These are phyloP conservation scores for Alcedo atthis DNA, from an alignment of 2,797 vertebrate species.

Conservation along the genomic window DNA sequence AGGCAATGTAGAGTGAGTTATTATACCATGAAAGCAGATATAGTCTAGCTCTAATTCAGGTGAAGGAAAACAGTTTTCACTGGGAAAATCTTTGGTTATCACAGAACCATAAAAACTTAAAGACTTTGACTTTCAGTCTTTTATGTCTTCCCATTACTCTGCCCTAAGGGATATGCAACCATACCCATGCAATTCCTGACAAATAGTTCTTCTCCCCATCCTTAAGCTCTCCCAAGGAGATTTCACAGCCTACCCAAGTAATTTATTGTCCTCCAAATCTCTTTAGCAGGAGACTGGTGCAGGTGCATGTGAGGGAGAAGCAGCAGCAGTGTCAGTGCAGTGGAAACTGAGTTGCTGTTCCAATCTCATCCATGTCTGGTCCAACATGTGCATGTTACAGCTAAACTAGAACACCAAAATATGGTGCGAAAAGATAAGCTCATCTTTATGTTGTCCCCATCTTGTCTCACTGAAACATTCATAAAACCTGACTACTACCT, in stretches of 20 bases:
- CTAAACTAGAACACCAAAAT: neutral
- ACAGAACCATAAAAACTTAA: neutral
- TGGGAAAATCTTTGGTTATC: neutral
- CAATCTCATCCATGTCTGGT: neutral
- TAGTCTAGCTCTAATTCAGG: neutral
- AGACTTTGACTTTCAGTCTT: neutral
- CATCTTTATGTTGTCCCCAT: neutral
- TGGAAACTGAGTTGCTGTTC: neutral
- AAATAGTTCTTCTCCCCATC: neutral
- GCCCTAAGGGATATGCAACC: neutral
- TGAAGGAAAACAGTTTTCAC: neutral
- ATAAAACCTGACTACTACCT: neutral
- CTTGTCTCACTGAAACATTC: neutral
- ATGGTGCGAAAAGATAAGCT: neutral
- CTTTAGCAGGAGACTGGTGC: neutral
- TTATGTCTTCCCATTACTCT: neutral
- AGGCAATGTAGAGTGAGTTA: neutral
- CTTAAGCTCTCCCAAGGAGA: neutral
- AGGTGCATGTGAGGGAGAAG: accelerated
- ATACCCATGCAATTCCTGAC: neutral
- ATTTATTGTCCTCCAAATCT: neutral
- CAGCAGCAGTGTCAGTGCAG: neutral
- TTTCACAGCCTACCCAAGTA: neutral
- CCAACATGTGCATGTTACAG: neutral
- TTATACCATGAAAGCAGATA: neutral